Conservation (phyloP, 2,888 invertebrate species). For the Acanthosoma haemorrhoidale region DNA sequence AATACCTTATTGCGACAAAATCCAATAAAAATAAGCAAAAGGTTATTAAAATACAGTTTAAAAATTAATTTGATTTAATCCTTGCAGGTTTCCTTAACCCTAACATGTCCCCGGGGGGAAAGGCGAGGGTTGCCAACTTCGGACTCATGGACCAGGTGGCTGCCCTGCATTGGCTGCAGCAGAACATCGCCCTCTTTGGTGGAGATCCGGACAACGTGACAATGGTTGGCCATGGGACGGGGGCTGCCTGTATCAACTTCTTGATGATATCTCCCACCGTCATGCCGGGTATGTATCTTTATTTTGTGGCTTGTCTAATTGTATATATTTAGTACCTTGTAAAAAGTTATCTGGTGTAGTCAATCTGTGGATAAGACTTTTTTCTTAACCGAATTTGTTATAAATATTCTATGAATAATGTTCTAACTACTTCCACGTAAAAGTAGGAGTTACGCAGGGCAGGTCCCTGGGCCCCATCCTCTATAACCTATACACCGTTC, state of each 20-base stretch:
- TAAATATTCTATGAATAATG: too few relatives aligned
- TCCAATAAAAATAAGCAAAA: too few relatives aligned
- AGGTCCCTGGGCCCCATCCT: too few relatives aligned
- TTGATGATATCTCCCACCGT: conserved; percentile 95
- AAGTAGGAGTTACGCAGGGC: too few relatives aligned
- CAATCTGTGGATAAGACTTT: too few relatives aligned
- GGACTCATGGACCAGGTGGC: conserved; percentile 97
- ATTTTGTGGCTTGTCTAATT: neutral
- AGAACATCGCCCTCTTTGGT: conserved; percentile 90
- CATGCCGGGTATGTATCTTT: conserved; percentile 57
- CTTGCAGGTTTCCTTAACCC: conserved; percentile 78
- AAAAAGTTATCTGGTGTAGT: too few relatives aligned
- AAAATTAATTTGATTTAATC: neutral
- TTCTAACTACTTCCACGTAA: too few relatives aligned
- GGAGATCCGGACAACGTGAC: conserved; percentile 92
- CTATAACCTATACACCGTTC: too few relatives aligned
- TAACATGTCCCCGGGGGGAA: conserved; percentile 75
- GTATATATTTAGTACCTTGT: neutral
- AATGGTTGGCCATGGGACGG: conserved; percentile 91
- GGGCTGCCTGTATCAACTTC: conserved; percentile 95
- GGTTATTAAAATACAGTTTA: too few relatives aligned
- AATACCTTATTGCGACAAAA: too few relatives aligned
- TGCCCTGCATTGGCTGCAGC: conserved; percentile 93
- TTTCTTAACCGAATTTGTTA: too few relatives aligned
- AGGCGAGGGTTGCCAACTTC: conserved; percentile 90